Evolutionary conservation across 2,113 vertebrate genomes (phyloP).

Genomic region (Verasper variegatus): DNA sequence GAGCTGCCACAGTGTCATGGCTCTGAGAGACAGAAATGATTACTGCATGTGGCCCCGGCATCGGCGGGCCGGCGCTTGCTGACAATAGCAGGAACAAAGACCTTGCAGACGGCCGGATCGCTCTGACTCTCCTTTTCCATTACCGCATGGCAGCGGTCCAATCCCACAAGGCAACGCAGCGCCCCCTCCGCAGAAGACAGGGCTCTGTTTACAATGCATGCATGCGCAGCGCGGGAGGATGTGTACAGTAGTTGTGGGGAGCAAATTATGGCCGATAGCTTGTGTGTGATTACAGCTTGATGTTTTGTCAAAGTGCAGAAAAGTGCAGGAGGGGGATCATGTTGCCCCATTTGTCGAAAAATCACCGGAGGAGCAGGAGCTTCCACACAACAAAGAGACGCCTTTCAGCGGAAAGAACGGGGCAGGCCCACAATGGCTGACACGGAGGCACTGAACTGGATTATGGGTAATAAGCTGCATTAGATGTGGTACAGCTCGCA

Average conservation of each 20-base stretch:
- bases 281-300: slow-evolving; percentile 51
- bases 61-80: slow-evolving; percentile 44
- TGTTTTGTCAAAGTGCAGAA: slow-evolving; percentile 54
- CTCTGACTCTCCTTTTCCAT: slow-evolving; percentile 68
- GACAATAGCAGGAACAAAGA: slow-evolving; percentile 70
- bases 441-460: slow-evolving; percentile 33
- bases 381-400: slow-evolving; percentile 54
- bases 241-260: slow-evolving; percentile 54
- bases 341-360: slow-evolving; percentile 43
- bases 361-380: slow-evolving; percentile 23
- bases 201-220: slow-evolving; percentile 49
- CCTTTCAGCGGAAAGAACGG: slow-evolving; percentile 19
- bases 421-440: slow-evolving; percentile 11
- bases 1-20: slow-evolving; percentile 46
- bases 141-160: slow-evolving; percentile 68
- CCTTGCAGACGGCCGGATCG: slow-evolving; percentile 52
- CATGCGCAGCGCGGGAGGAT: slow-evolving; percentile 37
- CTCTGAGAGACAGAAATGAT: slow-evolving; percentile 54
- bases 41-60: slow-evolving; percentile 28
- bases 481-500: slow-evolving; percentile 43
- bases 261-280: slow-evolving; percentile 35
- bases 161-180: slow-evolving; percentile 39
- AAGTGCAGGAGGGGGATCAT: slow-evolving; percentile 46
- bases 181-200: slow-evolving; percentile 29
- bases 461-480: slow-evolving; percentile 31